Evolutionary conservation across 2,797 vertebrate species (phyloP).

Genomic region (Glyptemys insculpta): DNA sequence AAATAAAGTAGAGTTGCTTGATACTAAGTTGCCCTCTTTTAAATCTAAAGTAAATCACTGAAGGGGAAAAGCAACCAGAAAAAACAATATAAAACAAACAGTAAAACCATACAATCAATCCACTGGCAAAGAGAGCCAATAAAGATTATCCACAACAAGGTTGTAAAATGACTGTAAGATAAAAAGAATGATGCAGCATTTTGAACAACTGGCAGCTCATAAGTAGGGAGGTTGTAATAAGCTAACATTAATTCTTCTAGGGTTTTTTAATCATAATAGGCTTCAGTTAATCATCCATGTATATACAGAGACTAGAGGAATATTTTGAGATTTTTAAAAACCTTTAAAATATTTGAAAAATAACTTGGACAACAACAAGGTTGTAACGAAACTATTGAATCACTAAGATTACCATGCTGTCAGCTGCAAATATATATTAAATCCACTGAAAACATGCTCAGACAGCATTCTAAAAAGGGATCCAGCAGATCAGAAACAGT

Average conservation of each 20-base stretch:
- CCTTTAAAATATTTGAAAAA: conserved; percentile 11
- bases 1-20: neutral
- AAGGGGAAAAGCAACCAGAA: conserved; percentile 2
- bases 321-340: neutral
- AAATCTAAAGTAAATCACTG: neutral
- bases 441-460: neutral
- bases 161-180: neutral
- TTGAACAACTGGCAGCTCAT: neutral
- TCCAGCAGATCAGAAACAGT: neutral
- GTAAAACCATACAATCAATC: neutral
- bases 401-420: neutral
- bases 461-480: neutral
- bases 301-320: neutral
- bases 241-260: neutral
- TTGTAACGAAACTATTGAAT: neutral
- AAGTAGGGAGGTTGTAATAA: neutral
- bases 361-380: neutral
- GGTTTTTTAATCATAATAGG: neutral
- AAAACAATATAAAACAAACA: neutral
- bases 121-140: neutral
- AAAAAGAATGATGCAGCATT: neutral
- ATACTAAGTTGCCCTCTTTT: neutral
- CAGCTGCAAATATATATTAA: neutral
- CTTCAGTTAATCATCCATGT: neutral
- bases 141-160: neutral